These are phyloP conservation scores for Ibidorhyncha struthersii DNA, from an alignment of 2,113 vertebrate species.

Conservation along the genomic window DNA sequence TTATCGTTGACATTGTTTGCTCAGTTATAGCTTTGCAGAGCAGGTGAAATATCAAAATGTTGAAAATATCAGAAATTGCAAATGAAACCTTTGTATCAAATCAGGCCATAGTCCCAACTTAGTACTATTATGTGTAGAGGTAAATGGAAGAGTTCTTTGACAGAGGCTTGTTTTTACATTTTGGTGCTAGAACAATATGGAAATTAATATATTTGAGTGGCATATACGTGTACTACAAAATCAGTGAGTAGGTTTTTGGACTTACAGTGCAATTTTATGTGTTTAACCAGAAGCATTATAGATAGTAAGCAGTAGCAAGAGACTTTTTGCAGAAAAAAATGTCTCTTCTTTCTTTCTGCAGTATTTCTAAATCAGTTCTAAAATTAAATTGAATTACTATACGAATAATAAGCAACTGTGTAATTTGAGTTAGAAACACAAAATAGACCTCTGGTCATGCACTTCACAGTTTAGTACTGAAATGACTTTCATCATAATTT, in stretches of 20 bases:
- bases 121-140: neutral
- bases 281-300: neutral
- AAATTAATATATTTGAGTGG: neutral
- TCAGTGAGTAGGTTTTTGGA: neutral
- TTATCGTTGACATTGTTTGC: neutral
- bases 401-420: neutral
- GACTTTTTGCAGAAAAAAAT: neutral
- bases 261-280: neutral
- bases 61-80: neutral
- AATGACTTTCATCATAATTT: neutral
- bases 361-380: constrained; percentile 9
- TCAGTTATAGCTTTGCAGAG: neutral
- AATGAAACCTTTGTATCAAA: neutral
- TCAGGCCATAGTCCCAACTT: neutral
- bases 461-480: neutral
- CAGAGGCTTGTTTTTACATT: neutral
- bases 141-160: neutral
- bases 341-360: neutral
- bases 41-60: neutral
- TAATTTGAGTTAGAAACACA: neutral
- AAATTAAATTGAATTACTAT: constrained; percentile 33
- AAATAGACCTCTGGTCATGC: neutral
- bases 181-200: neutral
- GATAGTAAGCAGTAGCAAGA: neutral
- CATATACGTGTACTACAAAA: neutral